phyloP scores from a whole-genome alignment of 2,797 vertebrate species.

The Setipinna tenuifilis region DNA sequence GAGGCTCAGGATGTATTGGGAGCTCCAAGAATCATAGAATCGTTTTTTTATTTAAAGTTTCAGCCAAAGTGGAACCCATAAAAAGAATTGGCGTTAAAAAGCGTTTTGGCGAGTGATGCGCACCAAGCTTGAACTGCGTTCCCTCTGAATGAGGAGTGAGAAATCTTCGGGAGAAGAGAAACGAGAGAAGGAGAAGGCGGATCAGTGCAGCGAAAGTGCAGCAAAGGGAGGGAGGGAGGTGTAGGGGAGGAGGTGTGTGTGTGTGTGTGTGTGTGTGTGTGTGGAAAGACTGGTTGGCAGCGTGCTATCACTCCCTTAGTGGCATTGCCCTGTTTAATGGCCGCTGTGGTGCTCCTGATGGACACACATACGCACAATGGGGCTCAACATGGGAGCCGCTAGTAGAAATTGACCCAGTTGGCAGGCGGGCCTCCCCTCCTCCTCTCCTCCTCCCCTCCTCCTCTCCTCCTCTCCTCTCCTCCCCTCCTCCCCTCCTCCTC shows the following conservation, averaged over 20 bases:
- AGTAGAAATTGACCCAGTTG: slow-evolving; percentile 21
- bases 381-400: background rate
- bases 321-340: too few species aligned
- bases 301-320: too few species aligned
- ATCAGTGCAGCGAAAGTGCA: background rate
- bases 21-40: background rate
- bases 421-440: background rate
- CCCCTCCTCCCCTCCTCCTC: too few species aligned
- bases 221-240: too few species aligned
- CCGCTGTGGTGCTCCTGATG: background rate
- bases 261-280: too few species aligned
- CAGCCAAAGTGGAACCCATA: slow-evolving; percentile 31
- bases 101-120: slow-evolving; percentile 30
- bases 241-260: too few species aligned
- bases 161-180: background rate
- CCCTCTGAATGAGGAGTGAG: slow-evolving; percentile 33
- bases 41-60: background rate
- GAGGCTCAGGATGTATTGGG: background rate
- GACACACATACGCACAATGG: background rate
- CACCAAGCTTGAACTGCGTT: slow-evolving; percentile 24
- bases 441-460: background rate
- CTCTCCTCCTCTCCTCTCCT: too few species aligned
- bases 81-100: slow-evolving; percentile 35
- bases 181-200: background rate
- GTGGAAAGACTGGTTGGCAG: too few species aligned